Base-by-base conservation (phyloP, 1,140 invertebrate genomes). In the Cepaea nemoralis region DNA sequence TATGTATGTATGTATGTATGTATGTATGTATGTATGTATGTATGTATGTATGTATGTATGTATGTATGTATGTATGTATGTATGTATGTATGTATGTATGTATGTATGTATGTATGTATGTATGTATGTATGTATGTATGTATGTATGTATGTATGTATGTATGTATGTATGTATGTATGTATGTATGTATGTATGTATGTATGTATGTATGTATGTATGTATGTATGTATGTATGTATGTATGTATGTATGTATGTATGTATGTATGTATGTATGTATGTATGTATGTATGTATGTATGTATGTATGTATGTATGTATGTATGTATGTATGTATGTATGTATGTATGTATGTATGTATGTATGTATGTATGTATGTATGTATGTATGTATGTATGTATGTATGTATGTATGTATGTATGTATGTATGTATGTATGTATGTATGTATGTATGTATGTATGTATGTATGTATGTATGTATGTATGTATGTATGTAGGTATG, bases 351-450 rank as follows among this genome's bases (percentile, higher is more conserved):
- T 81, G 35, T 81, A 39, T 67, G 63, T 83, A 55, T 84, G 40
- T 63, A 67, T 83, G 40, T 77, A 69, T 84, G 66, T 77, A 67
- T 84, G 35, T 80, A 40, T 80, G 42, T 75, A 63, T 84, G 45
- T 80, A 45, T 84, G 69, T 75, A 37, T 81, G 35, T 81, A 69
- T 79, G 40, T 83, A 55, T 84, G 40, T 63, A 67, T 83, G 40
- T 77, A 69, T 84, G 66, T 77, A 67, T 84, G 35, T 80, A 40
- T 80, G 42, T 75, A 63, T 84, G 45, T 80, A 45, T 84, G 69
- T 75, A 37, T 81, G 35, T 81, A 37, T 77, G 75, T 63, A 48
- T 55, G 48, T 77, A 55, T 77, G 69, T 71, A 71, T 71, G 69
- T 71, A 71, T 71, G 69, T 71, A 33, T 35, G 31, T 39, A 71